These are phyloP conservation scores for Menura novaehollandiae DNA, from an alignment of 2,113 vertebrate species.

Conservation along the genomic window DNA sequence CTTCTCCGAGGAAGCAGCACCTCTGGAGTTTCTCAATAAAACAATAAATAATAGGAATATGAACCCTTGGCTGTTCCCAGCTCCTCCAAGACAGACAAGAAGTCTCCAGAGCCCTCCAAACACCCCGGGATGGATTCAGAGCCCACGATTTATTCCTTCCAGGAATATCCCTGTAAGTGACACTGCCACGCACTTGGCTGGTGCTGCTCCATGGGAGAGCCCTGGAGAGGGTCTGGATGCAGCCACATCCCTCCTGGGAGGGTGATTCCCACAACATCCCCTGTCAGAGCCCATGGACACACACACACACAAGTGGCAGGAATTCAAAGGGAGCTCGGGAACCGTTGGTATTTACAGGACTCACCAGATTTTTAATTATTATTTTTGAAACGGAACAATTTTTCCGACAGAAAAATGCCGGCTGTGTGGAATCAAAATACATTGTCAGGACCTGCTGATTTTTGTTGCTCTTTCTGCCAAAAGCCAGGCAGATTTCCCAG, in stretches of 20 bases:
- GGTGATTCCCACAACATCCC: accelerated
- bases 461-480: neutral
- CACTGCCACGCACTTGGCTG: accelerated
- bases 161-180: neutral
- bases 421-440: neutral
- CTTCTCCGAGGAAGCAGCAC: neutral
- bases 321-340: neutral
- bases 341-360: neutral
- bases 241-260: accelerated
- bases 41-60: neutral
- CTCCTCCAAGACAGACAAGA: neutral
- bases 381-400: neutral
- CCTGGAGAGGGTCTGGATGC: neutral
- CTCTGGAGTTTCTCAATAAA: neutral
- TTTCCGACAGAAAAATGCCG: neutral
- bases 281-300: accelerated
- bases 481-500: neutral
- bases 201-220: neutral
- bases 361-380: neutral
- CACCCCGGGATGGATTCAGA: neutral
- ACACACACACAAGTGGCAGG: accelerated
- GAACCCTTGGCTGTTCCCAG: neutral
- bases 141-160: neutral
- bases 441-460: neutral
- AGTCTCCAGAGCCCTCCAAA: accelerated